Evolutionary conservation across 2,797 vertebrate genomes (phyloP), one percentile per base, ranked within the genome.

Genomic region (Meda fulgida): DNA sequence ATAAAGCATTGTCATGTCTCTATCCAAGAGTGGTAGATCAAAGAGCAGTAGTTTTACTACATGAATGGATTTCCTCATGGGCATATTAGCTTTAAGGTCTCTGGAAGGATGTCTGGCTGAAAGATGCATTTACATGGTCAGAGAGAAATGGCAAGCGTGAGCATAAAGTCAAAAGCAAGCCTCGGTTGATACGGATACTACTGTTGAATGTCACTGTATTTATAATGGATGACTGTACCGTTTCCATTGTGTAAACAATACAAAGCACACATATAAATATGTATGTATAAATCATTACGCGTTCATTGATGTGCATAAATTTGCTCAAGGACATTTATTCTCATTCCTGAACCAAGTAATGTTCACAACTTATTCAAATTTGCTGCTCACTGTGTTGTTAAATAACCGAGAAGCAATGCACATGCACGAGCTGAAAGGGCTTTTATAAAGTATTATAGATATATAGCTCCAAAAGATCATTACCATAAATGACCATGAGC

Each of bases 1-100:
- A 87, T 84, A 87, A 88, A 84, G 84, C 80, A 84, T 88, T 88
- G 88, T 90, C 88, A 87, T 86, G 86, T 89, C 87, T 90, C 88
- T 80, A 79, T 90, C 78, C 69, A 55, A 48, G 67, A 77, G 70
- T 40, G 69, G 23, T 53, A 73, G 55, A 88, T 85, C 80, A 84
- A 78, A 90, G 80, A 85, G 81, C 77, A 78, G 58, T 70, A 84
- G 76, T 71, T 85, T 55, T 69, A 65, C 53, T 72, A 85, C 43
- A 85, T 72, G 66, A 71, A 80, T 84, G 67, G 53, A 67, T 85
- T 80, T 84, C 60, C 70, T 80, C 43, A 23, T 23, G 75, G 84
- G 70, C 23, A 83, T 77, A 83, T 79, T 87, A 78, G 76, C 71
- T 84, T 84, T 79, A 77, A 87, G 82, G 80, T 76, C 53, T 55